Percentiles rank a stretch among this genome's conserved stretches.
Conservation (phyloP, 2,888 invertebrate species). For the Sturmia bella region DNA sequence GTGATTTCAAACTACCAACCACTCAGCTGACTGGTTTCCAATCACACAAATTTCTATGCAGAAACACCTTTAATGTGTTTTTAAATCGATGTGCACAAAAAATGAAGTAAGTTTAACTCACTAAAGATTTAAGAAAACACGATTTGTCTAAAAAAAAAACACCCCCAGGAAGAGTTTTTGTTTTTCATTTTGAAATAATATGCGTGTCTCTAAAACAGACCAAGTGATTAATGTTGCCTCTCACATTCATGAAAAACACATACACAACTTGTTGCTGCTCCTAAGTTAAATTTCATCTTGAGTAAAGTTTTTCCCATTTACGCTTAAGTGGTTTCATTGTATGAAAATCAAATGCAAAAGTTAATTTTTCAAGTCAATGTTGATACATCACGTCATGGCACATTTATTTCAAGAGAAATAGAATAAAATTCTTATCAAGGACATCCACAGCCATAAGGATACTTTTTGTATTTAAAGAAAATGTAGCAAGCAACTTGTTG, state of each 20-base stretch:
- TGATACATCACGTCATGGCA: slow-evolving; percentile 31
- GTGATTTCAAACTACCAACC: no score
- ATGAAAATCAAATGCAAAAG: slow-evolving; percentile 48
- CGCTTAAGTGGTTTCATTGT: slow-evolving; percentile 68
- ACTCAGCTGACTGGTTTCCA: no score
- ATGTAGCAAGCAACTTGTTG: slow-evolving; percentile 63
- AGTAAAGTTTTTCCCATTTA: slow-evolving; percentile 34
- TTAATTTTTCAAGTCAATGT: slow-evolving; percentile 45
- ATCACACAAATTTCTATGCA: no score
- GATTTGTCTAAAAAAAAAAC: no score
- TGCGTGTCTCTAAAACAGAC: no score
- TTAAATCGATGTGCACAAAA: no score
- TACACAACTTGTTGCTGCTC: slow-evolving; percentile 52
- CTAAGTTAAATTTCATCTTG: slow-evolving; percentile 4
- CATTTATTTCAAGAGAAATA: slow-evolving; percentile 36
- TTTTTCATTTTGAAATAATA: no score
- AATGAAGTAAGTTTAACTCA: no score
- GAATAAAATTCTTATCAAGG: slow-evolving; percentile 47
- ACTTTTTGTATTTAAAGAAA: slow-evolving; percentile 7
- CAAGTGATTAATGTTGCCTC: no score
- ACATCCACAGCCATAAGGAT: slow-evolving; percentile 54
- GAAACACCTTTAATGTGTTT: no score
- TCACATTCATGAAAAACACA: neutral
- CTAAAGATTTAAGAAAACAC: no score
- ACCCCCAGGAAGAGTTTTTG: no score